Percentiles rank a stretch among this genome's conserved stretches.
Evolutionary conservation across 2,113 vertebrate species (phyloP).

Genomic region (Paratilapia polleni): DNA sequence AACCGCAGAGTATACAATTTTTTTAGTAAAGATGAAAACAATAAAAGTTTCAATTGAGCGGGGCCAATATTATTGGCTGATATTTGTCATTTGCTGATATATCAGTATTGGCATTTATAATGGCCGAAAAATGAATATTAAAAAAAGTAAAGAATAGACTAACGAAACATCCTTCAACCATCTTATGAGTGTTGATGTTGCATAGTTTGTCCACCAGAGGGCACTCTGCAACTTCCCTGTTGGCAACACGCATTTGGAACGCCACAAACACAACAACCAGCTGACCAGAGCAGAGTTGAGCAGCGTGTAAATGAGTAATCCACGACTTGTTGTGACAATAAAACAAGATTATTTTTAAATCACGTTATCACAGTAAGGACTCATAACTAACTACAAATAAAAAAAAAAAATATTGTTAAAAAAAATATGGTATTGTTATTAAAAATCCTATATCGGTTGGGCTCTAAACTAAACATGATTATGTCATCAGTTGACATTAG

Average conservation of each 20-base stretch:
- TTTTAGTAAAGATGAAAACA: no score
- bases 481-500: no score
- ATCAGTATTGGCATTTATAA: neutral
- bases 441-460: no score
- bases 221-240: neutral
- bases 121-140: neutral
- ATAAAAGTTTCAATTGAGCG: neutral
- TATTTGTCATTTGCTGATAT: neutral
- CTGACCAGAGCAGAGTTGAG: neutral
- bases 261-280: neutral
- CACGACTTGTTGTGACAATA: no score
- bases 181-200: neutral
- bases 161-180: neutral
- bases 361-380: no score
- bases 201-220: neutral
- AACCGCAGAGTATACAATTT: no score
- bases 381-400: no score
- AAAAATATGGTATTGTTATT: no score
- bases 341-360: no score
- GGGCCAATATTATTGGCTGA: neutral
- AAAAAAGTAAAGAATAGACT: neutral
- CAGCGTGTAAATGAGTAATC: no score
- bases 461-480: no score
- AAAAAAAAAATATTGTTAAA: no score
- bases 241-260: neutral